phyloP scores from a whole-genome alignment of 2,113 vertebrate species.

The Prolemur simus region DNA sequence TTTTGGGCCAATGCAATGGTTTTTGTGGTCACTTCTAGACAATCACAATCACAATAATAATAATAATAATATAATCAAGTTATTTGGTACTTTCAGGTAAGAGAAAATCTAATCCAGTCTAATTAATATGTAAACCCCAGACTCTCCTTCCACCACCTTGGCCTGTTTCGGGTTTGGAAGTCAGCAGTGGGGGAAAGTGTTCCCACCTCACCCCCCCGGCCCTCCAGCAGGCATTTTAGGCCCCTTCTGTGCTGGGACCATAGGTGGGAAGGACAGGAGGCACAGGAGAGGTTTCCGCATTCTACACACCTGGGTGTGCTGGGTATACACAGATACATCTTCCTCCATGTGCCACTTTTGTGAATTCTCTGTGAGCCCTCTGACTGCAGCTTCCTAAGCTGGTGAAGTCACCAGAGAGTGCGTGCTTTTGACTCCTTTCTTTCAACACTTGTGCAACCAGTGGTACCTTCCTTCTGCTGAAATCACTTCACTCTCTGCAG shows the following conservation, averaged over 20 bases:
- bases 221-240: too few species aligned
- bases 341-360: fast-evolving
- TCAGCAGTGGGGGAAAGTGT: background rate
- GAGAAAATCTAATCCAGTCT: background rate
- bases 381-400: background rate
- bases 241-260: background rate
- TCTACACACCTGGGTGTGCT: too few species aligned
- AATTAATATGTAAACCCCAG: background rate
- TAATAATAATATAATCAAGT: background rate
- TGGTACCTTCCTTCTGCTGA: background rate
- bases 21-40: background rate
- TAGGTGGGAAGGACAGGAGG: background rate
- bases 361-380: background rate
- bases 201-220: background rate
- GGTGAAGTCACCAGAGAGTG: background rate
- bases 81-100: background rate
- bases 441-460: fast-evolving
- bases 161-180: background rate
- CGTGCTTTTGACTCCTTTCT: background rate
- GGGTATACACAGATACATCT: background rate
- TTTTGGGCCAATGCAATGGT: background rate
- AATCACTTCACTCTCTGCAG: background rate
- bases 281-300: background rate
- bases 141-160: background rate
- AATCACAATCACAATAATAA: background rate